Evolutionary conservation across 2,113 vertebrate genomes (phyloP).

Genomic region (Pongo abelii): DNA sequence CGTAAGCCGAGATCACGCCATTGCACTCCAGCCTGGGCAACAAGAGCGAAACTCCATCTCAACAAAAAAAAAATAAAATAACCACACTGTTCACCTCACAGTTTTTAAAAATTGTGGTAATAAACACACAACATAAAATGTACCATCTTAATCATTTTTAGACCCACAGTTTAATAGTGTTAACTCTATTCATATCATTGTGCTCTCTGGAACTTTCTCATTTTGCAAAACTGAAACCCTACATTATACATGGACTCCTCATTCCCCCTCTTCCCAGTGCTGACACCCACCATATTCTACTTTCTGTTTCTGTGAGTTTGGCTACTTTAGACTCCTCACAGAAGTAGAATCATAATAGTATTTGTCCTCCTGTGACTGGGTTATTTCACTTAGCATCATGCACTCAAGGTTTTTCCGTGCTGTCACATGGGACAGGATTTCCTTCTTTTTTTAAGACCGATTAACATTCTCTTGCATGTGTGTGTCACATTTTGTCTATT

Average conservation of each 20-base stretch:
- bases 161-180: neutral
- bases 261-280: neutral
- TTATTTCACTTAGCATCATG: neutral
- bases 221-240: neutral
- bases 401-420: fast-evolving
- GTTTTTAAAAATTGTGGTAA: neutral
- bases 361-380: neutral
- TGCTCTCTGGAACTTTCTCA: neutral
- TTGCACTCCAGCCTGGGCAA: no score
- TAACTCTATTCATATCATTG: neutral
- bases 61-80: neutral
- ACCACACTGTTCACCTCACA: neutral
- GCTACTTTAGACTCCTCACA: neutral
- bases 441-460: neutral
- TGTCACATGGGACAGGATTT: neutral
- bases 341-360: neutral
- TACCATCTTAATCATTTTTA: neutral
- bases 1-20: no score
- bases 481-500: neutral
- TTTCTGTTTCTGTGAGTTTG: neutral
- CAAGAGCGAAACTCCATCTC: no score
- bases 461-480: neutral
- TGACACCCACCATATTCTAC: neutral
- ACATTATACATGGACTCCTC: neutral
- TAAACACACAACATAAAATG: neutral